Percentiles rank a stretch among this genome's conserved stretches.
Conservation (phyloP, 2,888 invertebrate species). For the Penaeus monodon region DNA sequence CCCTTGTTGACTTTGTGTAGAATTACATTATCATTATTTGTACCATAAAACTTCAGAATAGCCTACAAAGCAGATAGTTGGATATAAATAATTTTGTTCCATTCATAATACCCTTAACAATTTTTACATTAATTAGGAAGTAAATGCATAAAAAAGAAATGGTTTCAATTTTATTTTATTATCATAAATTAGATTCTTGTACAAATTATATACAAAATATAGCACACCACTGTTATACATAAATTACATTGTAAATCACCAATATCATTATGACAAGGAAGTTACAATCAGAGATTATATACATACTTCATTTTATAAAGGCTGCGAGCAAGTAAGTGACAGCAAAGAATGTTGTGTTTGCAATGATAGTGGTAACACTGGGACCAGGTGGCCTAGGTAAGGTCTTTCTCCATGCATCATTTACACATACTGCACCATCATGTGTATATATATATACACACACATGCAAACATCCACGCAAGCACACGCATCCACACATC, state of each 20-base stretch:
- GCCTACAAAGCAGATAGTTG: no score
- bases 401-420: conserved; percentile 12
- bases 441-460: conserved; percentile 14
- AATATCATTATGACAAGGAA: conserved; percentile 58
- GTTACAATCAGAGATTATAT: conserved; percentile 41
- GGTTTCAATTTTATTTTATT: conserved; percentile 48
- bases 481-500: no score
- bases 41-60: no score
- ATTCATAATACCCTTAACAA: no score
- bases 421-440: conserved; percentile 15
- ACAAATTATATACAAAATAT: conserved; percentile 64
- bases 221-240: conserved; percentile 61
- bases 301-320: conserved; percentile 36
- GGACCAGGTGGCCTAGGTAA: conserved; percentile 13
- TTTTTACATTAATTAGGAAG: no score
- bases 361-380: no score
- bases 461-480: no score
- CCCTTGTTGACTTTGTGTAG: no score
- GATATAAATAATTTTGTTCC: no score
- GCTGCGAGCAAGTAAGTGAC: conserved; percentile 19
- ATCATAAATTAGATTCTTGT: conserved; percentile 64
- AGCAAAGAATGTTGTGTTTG: conserved; percentile 15
- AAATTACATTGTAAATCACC: conserved; percentile 60
- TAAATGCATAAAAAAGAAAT: not conserved
- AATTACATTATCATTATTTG: no score